Evolutionary conservation across 1,140 invertebrate genomes (phyloP), one percentile per base, ranked within the genome.

Genomic region (Ceratoteleas bidentatus): DNA sequence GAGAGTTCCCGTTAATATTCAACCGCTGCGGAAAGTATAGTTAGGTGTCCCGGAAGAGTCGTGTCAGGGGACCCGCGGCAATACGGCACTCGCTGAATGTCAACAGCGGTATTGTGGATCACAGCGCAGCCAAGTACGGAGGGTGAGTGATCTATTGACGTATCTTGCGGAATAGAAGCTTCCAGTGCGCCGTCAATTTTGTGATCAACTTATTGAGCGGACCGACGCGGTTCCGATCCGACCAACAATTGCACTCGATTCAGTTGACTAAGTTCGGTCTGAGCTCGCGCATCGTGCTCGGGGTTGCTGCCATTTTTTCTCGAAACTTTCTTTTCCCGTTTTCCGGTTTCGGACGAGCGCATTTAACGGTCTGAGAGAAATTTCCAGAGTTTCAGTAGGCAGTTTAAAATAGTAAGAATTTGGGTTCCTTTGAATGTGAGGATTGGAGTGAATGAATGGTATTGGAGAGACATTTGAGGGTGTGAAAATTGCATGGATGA

Each of bases 21-120:
- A 75, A 81, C 24, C 78, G 72, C 38, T 61, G 78, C 32, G 64
- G 38, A 50, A 81, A 81, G 54, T 81, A 81, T 54, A 81, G 78
- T 75, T 81, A 81, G 32, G 11, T 3, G 14, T 9, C 2, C 7
- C 10, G 0, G 6, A 32, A 7, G 7, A 13, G 6, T 1, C 6
- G 16, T 45, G 52, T 58, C 34, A 15, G 36, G 11, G 34, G 54
- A 57, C 64, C 52, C 40, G 24, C 11, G 4, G 54, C 15, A 50
- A 14, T 49, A 8, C 40, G n/a, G 36, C 47, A 13, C 14, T 32
- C 32, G 16, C 24, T 56, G 56, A 54, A 66, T 74, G 69, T 80
- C 49, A 73, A 80, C 76, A 68, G 45, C 54, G 24, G 11, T 16
- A 38, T 40, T 56, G 56, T 34, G 32, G 14, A 34, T 16, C 56